Conservation (phyloP, 2,113 vertebrate genomes). For the Muntiacus reevesi region DNA sequence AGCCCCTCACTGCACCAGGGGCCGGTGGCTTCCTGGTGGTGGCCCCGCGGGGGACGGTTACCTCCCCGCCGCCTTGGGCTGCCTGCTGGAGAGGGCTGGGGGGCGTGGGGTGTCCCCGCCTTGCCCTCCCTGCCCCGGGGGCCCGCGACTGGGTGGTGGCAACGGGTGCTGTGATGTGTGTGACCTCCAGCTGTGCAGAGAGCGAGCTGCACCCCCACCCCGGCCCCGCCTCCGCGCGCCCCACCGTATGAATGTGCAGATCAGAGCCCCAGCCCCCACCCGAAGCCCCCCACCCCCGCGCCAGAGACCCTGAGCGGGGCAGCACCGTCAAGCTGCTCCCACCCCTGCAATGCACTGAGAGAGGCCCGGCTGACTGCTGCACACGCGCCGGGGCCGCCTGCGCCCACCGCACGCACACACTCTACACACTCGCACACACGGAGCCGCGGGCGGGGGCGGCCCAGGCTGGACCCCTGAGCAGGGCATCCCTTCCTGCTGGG, state of each 20-base stretch:
- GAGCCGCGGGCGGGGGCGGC: background rate
- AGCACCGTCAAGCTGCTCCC: background rate
- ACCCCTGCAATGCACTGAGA: slow-evolving; percentile 63
- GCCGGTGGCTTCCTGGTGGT: background rate
- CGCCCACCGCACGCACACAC: background rate
- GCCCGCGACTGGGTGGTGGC: slow-evolving; percentile 14
- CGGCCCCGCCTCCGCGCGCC: background rate
- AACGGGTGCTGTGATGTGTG: slow-evolving; percentile 58
- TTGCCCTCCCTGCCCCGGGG: background rate
- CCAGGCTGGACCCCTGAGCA: background rate
- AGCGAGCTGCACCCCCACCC: background rate
- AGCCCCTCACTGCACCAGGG: background rate
- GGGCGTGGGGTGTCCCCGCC: background rate
- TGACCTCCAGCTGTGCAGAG: slow-evolving; percentile 56
- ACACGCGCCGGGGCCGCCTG: background rate
- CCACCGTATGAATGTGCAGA: slow-evolving; percentile 59
- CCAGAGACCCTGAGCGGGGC: slow-evolving; percentile 25
- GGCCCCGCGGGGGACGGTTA: background rate
- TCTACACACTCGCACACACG: background rate
- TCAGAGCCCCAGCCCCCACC: slow-evolving; percentile 13
- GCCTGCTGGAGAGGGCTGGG: background rate
- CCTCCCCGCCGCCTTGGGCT: slow-evolving; percentile 12
- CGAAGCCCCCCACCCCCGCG: background rate
- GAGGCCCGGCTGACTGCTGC: slow-evolving; percentile 39
- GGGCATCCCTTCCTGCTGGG: background rate